Evolutionary conservation across 2,113 vertebrate genomes (phyloP).

Genomic region (Chinchilla lanigera): DNA sequence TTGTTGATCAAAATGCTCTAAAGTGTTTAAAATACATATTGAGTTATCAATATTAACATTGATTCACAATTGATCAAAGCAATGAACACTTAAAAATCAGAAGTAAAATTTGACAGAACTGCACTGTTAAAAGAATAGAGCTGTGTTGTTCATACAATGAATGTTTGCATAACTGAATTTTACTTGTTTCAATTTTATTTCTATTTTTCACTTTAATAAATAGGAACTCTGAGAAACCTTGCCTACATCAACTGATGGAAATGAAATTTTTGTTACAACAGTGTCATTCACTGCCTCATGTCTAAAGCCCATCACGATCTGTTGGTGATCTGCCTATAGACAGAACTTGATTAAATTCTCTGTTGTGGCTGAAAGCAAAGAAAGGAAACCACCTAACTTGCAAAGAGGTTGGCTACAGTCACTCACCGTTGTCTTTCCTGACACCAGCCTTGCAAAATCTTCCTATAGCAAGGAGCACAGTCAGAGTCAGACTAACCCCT

Average conservation of each 20-base stretch:
- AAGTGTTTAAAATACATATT: neutral
- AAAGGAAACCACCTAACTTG: neutral
- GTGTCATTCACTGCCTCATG: neutral
- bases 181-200: neutral
- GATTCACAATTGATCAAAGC: neutral
- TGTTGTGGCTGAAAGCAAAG: conserved; percentile 20
- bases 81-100: neutral
- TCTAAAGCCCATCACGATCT: neutral
- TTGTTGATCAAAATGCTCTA: neutral
- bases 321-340: neutral
- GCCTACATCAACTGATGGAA: neutral
- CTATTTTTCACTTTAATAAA: conserved; percentile 9
- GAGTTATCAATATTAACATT: neutral
- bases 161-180: neutral
- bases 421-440: neutral
- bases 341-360: neutral
- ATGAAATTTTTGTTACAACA: neutral
- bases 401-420: neutral
- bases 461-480: neutral
- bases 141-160: neutral
- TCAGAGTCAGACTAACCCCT: neutral
- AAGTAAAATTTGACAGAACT: conserved; percentile 3
- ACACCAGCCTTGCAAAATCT: neutral
- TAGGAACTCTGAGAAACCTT: neutral
- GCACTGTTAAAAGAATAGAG: neutral